Percentiles rank a stretch among this genome's conserved stretches.
Evolutionary conservation across 1,140 invertebrate species (phyloP).

Genomic region (Penaeus chinensis): DNA sequence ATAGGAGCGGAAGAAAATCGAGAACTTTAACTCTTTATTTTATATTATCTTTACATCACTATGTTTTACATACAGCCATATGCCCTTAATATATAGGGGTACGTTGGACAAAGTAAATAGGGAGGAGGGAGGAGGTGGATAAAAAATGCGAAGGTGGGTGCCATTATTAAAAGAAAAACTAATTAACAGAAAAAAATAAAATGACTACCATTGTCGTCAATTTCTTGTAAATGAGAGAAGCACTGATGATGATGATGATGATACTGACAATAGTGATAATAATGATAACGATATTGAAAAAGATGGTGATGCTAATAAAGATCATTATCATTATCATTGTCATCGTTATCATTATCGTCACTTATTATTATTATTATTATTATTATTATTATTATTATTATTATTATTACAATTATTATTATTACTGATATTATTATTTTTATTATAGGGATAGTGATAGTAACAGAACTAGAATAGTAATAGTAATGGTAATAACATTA

Average conservation of each 20-base stretch:
- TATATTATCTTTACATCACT: neutral
- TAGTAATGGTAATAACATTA: too few relatives aligned
- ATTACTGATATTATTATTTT: too few relatives aligned
- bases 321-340: constrained; percentile 9
- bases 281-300: neutral
- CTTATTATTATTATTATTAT: too few relatives aligned
- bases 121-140: neutral
- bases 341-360: constrained; percentile 5
- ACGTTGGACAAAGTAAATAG: neutral
- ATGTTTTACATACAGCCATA: neutral
- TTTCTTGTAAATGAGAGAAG: neutral
- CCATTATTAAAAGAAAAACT: too few relatives aligned
- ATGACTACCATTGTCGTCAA: neutral
- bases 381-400: too few relatives aligned
- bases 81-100: too few relatives aligned
- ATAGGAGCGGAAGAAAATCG: neutral
- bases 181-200: neutral
- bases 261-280: neutral
- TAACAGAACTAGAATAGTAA: too few relatives aligned
- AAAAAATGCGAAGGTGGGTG: too few relatives aligned
- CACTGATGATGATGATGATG: neutral
- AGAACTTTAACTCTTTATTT: neutral
- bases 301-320: neutral
- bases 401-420: too few relatives aligned
- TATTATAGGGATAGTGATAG: too few relatives aligned